phyloP scores from a whole-genome alignment of 2,888 invertebrate species.

The Cataglyphis rosenhaueri region DNA sequence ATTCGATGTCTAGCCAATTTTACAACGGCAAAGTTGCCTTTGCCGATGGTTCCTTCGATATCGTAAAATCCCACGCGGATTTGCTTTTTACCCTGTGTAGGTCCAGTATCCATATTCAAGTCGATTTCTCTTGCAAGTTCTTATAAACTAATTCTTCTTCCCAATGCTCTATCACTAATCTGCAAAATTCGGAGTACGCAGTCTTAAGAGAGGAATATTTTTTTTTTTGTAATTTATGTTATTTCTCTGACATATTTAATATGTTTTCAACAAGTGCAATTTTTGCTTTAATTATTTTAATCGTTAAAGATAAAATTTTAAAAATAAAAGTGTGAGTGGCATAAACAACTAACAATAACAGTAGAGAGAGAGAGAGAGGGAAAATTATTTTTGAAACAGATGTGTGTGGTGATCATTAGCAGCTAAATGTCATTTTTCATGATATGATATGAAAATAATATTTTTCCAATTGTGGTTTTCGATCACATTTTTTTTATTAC shows the following conservation, averaged over 20 bases:
- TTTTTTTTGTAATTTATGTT: neutral
- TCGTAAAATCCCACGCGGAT: slow-evolving; percentile 99
- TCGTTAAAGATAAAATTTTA: neutral
- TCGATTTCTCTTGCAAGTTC: slow-evolving; percentile 21
- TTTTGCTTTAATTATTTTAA: slow-evolving; percentile 1
- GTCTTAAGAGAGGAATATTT: neutral
- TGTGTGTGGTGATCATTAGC: no score
- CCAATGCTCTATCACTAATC: slow-evolving; percentile 20
- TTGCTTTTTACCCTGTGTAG: slow-evolving; percentile 85
- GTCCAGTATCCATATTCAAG: slow-evolving; percentile 80
- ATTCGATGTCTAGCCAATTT: slow-evolving; percentile 99
- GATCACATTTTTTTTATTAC: neutral
- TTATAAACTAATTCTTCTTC: slow-evolving; percentile 18
- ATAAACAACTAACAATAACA: neutral
- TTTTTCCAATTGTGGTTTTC: neutral
- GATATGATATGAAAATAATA: neutral
- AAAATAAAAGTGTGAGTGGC: neutral
- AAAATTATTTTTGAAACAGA: neutral
- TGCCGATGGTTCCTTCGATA: slow-evolving; percentile 98
- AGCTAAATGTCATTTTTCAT: neutral
- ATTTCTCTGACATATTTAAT: neutral
- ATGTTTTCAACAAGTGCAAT: neutral
- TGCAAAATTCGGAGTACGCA: slow-evolving; percentile 21
- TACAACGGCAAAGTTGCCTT: slow-evolving; percentile 99
- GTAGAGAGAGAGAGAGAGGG: neutral